These are phyloP conservation scores for Palloptera scutellata DNA, from an alignment of 2,888 invertebrate species.

Conservation along the genomic window DNA sequence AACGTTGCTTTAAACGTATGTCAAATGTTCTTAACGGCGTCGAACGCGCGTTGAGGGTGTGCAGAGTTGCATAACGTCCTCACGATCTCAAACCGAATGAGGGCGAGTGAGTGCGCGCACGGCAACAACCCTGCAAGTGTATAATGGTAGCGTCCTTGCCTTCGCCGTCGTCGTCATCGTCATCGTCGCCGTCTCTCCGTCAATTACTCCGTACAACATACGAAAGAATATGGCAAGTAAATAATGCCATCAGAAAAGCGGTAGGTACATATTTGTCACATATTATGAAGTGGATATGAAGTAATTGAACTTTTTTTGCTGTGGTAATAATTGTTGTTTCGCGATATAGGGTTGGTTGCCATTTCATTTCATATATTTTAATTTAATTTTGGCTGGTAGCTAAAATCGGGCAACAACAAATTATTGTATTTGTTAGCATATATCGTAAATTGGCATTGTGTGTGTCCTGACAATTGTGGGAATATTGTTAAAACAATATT, in stretches of 20 bases:
- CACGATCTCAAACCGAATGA: constrained; percentile 37
- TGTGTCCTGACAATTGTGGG: constrained; percentile 54
- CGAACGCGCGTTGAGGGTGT: constrained; percentile 44
- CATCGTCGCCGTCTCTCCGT: neutral
- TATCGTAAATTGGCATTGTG: neutral
- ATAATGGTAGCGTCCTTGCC: constrained; percentile 7
- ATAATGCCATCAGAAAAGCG: constrained; percentile 48
- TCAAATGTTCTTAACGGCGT: constrained; percentile 46
- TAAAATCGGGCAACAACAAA: constrained; percentile 35
- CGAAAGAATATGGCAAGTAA: constrained; percentile 37
- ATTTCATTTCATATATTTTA: constrained; percentile 54
- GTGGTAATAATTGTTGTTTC: neutral
- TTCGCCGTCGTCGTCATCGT: constrained; percentile 38
- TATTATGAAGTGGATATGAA: neutral
- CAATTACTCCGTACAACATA: constrained; percentile 13
- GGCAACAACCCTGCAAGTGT: constrained; percentile 42
- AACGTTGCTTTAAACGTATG: constrained; percentile 54
- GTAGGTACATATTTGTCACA: neutral
- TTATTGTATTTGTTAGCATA: neutral
- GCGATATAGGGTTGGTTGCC: constrained; percentile 36
- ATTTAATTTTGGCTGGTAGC: constrained; percentile 48
- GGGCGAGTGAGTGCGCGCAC: constrained; percentile 49
- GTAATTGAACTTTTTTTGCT: constrained; percentile 19
- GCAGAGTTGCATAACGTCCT: constrained; percentile 48
- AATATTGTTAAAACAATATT: constrained; percentile 49